Evolutionary conservation across 2,888 invertebrate species (phyloP), one percentile per base, ranked within the genome.

Genomic region (Trisateles emortualis): DNA sequence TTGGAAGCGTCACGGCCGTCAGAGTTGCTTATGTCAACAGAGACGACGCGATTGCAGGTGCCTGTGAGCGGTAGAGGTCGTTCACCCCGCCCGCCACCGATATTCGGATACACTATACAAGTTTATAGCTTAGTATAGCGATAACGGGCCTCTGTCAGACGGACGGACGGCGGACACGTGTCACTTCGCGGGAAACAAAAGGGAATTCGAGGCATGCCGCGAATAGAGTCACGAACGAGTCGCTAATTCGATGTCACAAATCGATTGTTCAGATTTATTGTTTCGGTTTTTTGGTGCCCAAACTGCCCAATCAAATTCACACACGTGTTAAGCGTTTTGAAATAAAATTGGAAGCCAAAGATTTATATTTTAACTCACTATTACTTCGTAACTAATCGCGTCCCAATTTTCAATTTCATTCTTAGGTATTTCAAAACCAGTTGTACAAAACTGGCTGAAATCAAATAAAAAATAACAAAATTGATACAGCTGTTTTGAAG

Each of bases 71-170:
- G 32, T 19, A 66, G 69, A 79, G 90, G 87, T 89, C 89, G 60
- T 87, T 90, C 83, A 90, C 86, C 91, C 82, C 83, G 79, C 70
- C 77, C 78, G 84, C 82, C 81, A 78, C 81, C 81, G 82, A 90
- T 90, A 91, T 92, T 92, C 86, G 90, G 92, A 86, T 87, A 90
- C 82, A 81, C 79, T 79, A 79, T 82, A 82, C 80, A 83, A 79
- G 80, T 76, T 67, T 73, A 74, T 79, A 79, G 64, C 68, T 59
- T 58, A 52, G 41, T 73, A 70, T 71, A 74, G 66, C 74, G 83
- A 89, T 87, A 88, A 86, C 87, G 86, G 86, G 76, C 70, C 81
- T 77, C 44, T 45, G 48, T 44, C 72, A 76, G 75, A 73, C 73
- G 66, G 68, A 68, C 73, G 70, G 74, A 65, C 75, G 71, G 52